Evolutionary conservation across 2,113 vertebrate genomes (phyloP).

Genomic region (Pelodiscus sinensis): DNA sequence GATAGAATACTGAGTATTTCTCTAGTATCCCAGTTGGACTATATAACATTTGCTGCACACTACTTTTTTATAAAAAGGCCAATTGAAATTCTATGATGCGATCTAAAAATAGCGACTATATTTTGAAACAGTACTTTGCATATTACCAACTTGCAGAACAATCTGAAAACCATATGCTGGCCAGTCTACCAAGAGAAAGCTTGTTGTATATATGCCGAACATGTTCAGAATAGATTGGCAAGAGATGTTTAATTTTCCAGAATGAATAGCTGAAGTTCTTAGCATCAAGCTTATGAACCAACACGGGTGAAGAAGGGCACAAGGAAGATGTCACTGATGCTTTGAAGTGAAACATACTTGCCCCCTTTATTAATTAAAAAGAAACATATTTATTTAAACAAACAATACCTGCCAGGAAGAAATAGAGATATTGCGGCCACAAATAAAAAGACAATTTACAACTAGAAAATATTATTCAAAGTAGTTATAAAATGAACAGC

Average conservation of each 20-base stretch:
- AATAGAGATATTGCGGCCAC: not conserved
- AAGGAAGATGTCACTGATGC: not conserved
- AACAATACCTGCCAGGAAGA: not conserved
- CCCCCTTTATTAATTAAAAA: not conserved
- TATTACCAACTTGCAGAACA: not conserved
- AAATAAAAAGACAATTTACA: not conserved
- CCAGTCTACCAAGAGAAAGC: not conserved
- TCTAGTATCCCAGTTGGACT: conserved; percentile 20
- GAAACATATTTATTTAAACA: not conserved
- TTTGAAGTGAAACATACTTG: not conserved
- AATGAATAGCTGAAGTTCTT: not conserved
- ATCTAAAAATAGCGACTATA: not conserved
- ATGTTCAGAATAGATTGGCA: not conserved
- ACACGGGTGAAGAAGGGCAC: not conserved
- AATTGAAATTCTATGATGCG: not conserved
- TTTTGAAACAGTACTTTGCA: not conserved
- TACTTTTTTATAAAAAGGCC: not conserved
- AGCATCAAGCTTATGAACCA: not conserved
- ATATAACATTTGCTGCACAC: conserved; percentile 3
- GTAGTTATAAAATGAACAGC: not conserved
- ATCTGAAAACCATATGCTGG: not conserved
- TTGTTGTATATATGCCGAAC: not conserved
- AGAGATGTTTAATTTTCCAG: conserved; percentile 14
- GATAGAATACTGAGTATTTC: conserved; percentile 44
- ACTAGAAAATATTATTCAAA: conserved; percentile 5